Base-by-base conservation (phyloP, 2,888 invertebrate species). In the Pseudanteris insignis region DNA sequence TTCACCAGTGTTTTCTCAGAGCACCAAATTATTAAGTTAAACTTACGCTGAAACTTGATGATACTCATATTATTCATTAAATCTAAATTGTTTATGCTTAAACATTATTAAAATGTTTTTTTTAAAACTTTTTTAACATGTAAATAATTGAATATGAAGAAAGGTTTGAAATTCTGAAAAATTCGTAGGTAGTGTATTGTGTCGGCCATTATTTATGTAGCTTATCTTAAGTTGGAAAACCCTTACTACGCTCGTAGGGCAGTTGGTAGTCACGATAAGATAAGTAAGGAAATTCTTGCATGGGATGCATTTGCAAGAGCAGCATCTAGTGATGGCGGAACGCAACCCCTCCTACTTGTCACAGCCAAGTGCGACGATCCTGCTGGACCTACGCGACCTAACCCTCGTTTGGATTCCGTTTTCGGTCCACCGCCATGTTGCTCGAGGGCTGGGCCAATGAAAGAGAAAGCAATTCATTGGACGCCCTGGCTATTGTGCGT, bases 281-380 rank as follows among this genome's bases (percentile, higher is more conserved):
- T 40, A 53, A 55, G 51, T 37, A 43, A 40, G 50, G 50, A 63
- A 57, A 54, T 64, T 57, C 60, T 50, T 59, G 53, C 46, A 60
- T 30, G 38, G 40, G 57, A 54, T 64, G 67, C 66, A 65, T 66
- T 68, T 61, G 43, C 64, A 66, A 66, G 67, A 60, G 68, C 76
- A 73, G 75, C 72, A 71, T 75, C 73, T 72, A 75, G 76, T 77
- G 71, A 77, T 78, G 76, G 76, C 77, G 70, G 76, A 73, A 76
- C 59, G 59, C 66, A 68, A 67, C 67, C 68, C 70, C 71, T 67
- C 70, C 71, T 41, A 59, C 64, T 53, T 51, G 43, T 29, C 47
- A 63, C 63, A 61, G 38, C 63, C 66, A 59, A 66, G 58, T 62
- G 65, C 65, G 50, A 53, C 67, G 41, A 58, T 71, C 69, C 70